Conservation (phyloP, 2,888 invertebrate genomes). For the Plagiodera versicolora region DNA sequence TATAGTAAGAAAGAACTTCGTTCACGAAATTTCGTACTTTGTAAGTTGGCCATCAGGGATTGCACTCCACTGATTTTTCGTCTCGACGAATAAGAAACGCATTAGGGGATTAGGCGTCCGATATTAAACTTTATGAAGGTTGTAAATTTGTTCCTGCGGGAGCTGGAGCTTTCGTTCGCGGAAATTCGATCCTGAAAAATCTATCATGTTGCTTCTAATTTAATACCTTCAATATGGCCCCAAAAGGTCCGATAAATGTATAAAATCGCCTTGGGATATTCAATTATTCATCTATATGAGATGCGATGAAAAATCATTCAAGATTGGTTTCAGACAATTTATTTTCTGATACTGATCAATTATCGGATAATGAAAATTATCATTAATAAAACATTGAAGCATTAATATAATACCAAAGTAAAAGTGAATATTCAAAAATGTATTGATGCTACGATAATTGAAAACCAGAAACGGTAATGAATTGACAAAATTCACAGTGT, state of each 20-base stretch:
- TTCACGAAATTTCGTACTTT: background rate
- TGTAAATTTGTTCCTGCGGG: constrained; percentile 22
- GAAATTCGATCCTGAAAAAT: constrained; percentile 23
- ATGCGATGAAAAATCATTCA: too few relatives aligned
- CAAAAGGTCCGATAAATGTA: background rate
- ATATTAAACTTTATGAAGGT: constrained; percentile 25
- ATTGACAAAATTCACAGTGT: too few relatives aligned
- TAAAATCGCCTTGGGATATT: background rate
- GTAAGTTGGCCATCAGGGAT: background rate
- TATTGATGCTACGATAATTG: too few relatives aligned
- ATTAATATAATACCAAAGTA: too few relatives aligned
- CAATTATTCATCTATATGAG: background rate
- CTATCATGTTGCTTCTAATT: constrained; percentile 10
- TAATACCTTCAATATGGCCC: background rate
- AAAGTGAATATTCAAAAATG: too few relatives aligned
- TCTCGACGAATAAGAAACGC: background rate
- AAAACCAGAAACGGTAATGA: too few relatives aligned
- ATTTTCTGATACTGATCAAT: too few relatives aligned
- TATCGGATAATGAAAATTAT: too few relatives aligned
- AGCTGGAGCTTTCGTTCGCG: constrained; percentile 16
- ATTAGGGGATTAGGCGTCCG: constrained; percentile 6
- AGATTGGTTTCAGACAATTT: too few relatives aligned
- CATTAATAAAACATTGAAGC: too few relatives aligned
- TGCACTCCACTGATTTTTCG: background rate
- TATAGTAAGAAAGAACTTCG: too few relatives aligned